These are phyloP conservation scores for Hafferia zeledoni DNA, from an alignment of 2,797 vertebrate genomes.

Conservation along the genomic window DNA sequence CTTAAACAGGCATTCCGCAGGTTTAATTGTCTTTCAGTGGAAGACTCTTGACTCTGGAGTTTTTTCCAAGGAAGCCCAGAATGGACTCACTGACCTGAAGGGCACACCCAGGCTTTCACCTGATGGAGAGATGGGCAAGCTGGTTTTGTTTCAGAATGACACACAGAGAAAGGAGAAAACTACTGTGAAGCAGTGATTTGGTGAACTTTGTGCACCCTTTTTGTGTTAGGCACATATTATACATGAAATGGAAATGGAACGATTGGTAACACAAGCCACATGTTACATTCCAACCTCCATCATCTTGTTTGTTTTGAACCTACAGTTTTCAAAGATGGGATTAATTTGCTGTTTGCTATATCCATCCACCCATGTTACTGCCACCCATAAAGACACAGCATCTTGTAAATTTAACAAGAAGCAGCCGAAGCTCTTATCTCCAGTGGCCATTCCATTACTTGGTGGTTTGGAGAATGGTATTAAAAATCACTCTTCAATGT, in stretches of 20 bases:
- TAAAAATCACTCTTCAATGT: background rate
- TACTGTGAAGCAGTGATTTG: accelerated
- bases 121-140: background rate
- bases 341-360: background rate
- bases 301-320: background rate
- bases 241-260: background rate
- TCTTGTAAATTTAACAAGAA: background rate
- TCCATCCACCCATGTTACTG: background rate
- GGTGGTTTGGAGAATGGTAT: background rate
- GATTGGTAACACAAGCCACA: background rate
- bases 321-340: background rate
- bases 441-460: background rate
- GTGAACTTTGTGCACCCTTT: background rate
- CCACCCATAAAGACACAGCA: background rate
- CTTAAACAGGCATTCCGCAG: background rate
- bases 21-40: conserved; percentile 10
- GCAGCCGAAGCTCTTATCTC: background rate
- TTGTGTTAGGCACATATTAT: accelerated
- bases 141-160: background rate
- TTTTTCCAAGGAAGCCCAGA: conserved; percentile 1
- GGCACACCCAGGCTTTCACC: background rate
- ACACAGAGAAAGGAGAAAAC: background rate
- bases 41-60: conserved; percentile 20
- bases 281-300: background rate
- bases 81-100: background rate